Percentiles rank a stretch among this genome's conserved stretches.
phyloP scores from a whole-genome alignment of 2,797 vertebrate species.

The Numenius phaeopus region DNA sequence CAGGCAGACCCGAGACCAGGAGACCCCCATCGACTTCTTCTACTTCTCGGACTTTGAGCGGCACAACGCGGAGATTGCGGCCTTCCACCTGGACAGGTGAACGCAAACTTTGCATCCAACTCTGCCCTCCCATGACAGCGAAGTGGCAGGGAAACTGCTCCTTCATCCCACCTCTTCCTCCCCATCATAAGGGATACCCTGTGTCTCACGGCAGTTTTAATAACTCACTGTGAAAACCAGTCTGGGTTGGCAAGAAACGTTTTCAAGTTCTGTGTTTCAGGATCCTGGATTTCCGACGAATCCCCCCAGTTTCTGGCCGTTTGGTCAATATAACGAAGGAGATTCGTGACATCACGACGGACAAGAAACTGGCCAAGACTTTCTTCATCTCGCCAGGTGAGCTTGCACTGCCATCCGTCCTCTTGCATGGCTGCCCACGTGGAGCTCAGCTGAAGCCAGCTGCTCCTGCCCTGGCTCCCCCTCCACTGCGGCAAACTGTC shows the following conservation, averaged over 20 bases:
- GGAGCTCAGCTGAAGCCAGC: background rate
- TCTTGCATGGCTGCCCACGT: background rate
- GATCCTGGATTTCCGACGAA: conserved; percentile 86
- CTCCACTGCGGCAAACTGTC: fast-evolving
- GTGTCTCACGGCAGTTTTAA: background rate
- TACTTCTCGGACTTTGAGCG: conserved; percentile 92
- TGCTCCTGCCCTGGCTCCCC: background rate
- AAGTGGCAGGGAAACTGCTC: background rate
- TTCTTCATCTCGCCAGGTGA: conserved; percentile 89
- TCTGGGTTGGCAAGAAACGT: background rate
- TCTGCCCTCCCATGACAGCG: background rate
- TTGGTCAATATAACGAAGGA: conserved; percentile 85
- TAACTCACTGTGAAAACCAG: background rate
- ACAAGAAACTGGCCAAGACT: conserved; percentile 85
- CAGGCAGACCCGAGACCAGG: conserved; percentile 86
- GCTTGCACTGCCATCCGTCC: background rate
- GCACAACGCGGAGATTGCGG: conserved; percentile 88
- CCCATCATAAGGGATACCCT: background rate
- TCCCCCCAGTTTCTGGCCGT: conserved; percentile 85
- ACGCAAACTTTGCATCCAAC: background rate
- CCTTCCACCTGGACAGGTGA: conserved; percentile 89
- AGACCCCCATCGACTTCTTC: conserved; percentile 87
- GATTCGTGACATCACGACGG: conserved; percentile 85
- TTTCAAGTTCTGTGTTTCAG: conserved; percentile 59
- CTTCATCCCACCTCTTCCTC: background rate